Evolutionary conservation across 37 sponge, comb jelly and placozoan genomes (phyloP), one percentile per base, ranked within the genome.

Genomic region (Eunapius fragilis): DNA sequence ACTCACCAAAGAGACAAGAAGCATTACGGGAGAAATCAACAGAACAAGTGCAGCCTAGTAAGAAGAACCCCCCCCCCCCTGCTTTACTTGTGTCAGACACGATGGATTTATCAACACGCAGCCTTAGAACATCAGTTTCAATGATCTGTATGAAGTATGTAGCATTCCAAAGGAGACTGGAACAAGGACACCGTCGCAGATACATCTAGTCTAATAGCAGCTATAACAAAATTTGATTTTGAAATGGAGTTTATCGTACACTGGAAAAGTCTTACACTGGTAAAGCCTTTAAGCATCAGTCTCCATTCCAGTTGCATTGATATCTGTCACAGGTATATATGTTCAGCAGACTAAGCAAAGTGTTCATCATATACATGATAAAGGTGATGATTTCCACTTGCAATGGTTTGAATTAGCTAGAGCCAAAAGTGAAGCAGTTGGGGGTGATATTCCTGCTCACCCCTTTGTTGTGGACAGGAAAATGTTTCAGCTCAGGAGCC

Each of bases 31-130:
- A 50, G 41, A 48, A 85, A 48, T 88, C 87, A 32, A 87, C 87
- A 7, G 67, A 67, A 27, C 25, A 22, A n/a, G 76, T 34, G 38
- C 79, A 87, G 78, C 85, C 91, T 71, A 81, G n/a, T n/a, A 68
- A 71, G 25, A 30, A 13, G 69, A 76, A 34, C 9, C 48, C n/a
- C n/a, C n/a, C n/a, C n/a, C n/a, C n/a, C n/a, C 24, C 84, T 88
- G 86, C 73, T 92, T 37, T 87, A 91, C 32, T 32, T 85, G 11
- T 91, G 92, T 74, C 84, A 84, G 28, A 88, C 88, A 27, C 67
- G 87, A 37, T 89, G 90, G 87, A 77, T 93, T 67, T 73, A 89
- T 68, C 23, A 87, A 13, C 74, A 85, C 38, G 87, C 89, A 49
- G 82, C 92, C 26, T 81, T 80, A 11, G 38, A 87, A 33, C 31